A percentile compares a stretch with the other conserved stretches of the same genome.
Evolutionary conservation across 2,797 vertebrate species (phyloP).

Genomic region (Falco concolor): DNA sequence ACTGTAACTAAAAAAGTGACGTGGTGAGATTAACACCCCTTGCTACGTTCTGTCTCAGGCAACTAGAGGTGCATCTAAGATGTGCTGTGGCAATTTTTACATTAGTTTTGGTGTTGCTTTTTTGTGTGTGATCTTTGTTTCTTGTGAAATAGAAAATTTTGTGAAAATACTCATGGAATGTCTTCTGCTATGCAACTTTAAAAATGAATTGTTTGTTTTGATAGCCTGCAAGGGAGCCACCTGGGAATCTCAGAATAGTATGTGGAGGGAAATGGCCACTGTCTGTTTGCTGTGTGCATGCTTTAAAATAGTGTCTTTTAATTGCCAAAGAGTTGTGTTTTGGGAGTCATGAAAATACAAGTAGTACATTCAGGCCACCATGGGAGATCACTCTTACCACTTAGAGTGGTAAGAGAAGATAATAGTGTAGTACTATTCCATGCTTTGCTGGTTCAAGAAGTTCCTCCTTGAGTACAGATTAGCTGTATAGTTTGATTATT

Average conservation of each 20-base stretch:
- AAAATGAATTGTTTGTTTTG: neutral
- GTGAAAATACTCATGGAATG: neutral
- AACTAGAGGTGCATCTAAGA: neutral
- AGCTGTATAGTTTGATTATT: neutral
- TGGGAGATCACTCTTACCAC: neutral
- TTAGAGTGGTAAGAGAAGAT: neutral
- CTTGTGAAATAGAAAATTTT: neutral
- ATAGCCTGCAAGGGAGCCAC: neutral
- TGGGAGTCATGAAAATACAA: neutral
- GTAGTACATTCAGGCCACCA: neutral
- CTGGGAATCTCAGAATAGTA: neutral
- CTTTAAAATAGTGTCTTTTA: neutral
- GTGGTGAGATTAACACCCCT: neutral
- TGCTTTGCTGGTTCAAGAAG: neutral
- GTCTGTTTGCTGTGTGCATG: neutral
- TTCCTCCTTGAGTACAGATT: neutral
- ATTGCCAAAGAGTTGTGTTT: neutral
- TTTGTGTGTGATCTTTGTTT: neutral
- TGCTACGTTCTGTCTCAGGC: neutral
- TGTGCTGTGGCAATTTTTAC: neutral
- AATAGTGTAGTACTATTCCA: neutral
- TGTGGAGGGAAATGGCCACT: neutral
- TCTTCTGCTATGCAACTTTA: neutral
- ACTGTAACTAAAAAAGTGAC: neutral
- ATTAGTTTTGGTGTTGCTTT: neutral